Conservation (phyloP, 2,888 invertebrate species). For the Microplitis deprimator region DNA sequence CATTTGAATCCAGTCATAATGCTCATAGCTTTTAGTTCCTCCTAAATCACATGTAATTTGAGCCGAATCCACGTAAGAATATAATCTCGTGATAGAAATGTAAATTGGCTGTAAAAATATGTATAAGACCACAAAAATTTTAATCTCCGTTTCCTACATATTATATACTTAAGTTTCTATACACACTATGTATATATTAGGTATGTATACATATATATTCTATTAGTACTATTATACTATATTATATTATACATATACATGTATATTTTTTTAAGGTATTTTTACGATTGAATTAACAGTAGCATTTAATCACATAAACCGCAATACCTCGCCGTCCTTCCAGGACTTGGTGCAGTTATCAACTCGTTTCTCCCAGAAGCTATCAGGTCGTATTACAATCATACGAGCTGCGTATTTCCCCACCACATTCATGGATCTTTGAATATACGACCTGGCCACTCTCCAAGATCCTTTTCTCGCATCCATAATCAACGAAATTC, state of each 20-base stretch:
- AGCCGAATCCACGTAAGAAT: constrained; percentile 78
- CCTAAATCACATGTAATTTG: constrained; percentile 83
- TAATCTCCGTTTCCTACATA: constrained; percentile 25
- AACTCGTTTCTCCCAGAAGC: constrained; percentile 84
- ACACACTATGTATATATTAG: background rate
- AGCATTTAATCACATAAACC: constrained; percentile 13
- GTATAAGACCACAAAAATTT: constrained; percentile 26
- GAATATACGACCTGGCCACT: constrained; percentile 76
- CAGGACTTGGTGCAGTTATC: constrained; percentile 79
- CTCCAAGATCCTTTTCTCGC: constrained; percentile 78
- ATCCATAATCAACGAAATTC: constrained; percentile 78
- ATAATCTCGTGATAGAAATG: constrained; percentile 79
- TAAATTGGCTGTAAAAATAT: constrained; percentile 77
- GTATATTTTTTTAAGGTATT: background rate
- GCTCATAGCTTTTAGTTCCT: constrained; percentile 81
- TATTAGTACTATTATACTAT: background rate
- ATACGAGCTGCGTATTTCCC: constrained; percentile 73
- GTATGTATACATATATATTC: background rate
- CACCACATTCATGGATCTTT: constrained; percentile 74
- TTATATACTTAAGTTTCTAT: background rate
- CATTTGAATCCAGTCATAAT: constrained; percentile 82
- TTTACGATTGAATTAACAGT: constrained; percentile 7
- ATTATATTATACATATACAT: background rate
- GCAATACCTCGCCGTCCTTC: constrained; percentile 75
- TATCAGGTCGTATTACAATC: constrained; percentile 81